These are phyloP conservation scores for Bagarius yarrelli DNA, from an alignment of 2,113 vertebrate genomes.

Conservation along the genomic window DNA sequence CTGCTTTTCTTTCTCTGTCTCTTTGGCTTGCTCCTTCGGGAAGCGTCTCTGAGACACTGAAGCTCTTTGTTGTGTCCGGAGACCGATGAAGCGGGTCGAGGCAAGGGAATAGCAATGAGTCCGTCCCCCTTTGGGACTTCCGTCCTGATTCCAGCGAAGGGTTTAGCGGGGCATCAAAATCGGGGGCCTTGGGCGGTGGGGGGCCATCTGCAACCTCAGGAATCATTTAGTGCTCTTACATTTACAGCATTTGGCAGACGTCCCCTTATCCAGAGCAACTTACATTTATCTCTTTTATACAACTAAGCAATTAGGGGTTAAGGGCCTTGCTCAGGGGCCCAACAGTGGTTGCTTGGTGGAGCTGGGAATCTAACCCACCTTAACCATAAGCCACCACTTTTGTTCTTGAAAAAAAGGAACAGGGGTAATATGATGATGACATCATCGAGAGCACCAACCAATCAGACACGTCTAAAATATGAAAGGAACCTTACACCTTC, in stretches of 20 bases:
- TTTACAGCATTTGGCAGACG: too few species aligned
- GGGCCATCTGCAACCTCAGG: background rate
- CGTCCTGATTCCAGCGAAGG: background rate
- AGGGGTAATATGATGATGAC: background rate
- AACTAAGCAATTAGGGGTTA: too few species aligned
- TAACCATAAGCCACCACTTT: too few species aligned
- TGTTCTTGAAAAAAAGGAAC: background rate
- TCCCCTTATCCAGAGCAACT: too few species aligned
- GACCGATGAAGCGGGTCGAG: constrained; percentile 61
- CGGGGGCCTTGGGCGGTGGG: background rate
- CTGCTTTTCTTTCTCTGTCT: constrained; percentile 40
- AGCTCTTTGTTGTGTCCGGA: constrained; percentile 66
- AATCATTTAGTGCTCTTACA: too few species aligned
- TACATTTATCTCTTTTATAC: too few species aligned
- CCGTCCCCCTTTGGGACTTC: constrained; percentile 5
- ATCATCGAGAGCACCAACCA: background rate
- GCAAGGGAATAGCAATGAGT: constrained; percentile 70
- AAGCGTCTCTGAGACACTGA: constrained; percentile 66
- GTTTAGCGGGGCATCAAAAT: background rate
- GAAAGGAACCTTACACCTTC: background rate
- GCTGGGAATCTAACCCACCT: too few species aligned
- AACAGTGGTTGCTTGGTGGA: too few species aligned
- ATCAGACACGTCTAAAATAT: background rate
- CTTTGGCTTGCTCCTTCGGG: constrained; percentile 69
- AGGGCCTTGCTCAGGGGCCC: too few species aligned